Percentiles rank a stretch among this genome's conserved stretches.
phyloP scores from a whole-genome alignment of 1,140 invertebrate genomes.

The Zaprionus davidi region DNA sequence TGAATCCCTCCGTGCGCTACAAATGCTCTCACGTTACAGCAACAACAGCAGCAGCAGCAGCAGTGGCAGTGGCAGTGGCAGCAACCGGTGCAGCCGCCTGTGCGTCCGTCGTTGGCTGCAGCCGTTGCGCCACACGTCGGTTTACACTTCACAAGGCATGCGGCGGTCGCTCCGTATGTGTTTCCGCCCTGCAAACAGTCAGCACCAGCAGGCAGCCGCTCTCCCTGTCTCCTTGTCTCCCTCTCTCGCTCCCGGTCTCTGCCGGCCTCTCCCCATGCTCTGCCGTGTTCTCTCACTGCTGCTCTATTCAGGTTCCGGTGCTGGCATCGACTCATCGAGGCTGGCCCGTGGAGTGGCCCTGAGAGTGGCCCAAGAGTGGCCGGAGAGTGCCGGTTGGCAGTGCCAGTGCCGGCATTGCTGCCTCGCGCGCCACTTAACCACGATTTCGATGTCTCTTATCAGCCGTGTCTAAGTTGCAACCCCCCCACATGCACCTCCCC shows the following conservation, averaged over 20 bases:
- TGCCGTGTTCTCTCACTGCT: neutral
- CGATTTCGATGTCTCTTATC: conserved; percentile 63
- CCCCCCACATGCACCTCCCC: too few relatives aligned
- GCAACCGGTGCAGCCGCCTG: conserved; percentile 10
- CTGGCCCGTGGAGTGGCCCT: conserved; percentile 47
- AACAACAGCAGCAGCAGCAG: conserved; percentile 10
- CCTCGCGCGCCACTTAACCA: conserved; percentile 60
- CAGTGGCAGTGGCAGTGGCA: conserved; percentile 15
- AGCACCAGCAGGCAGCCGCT: neutral
- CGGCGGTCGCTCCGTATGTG: conserved; percentile 16
- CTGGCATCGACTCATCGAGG: conserved; percentile 16
- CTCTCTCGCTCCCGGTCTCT: neutral
- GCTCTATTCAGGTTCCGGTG: conserved; percentile 37
- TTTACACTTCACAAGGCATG: conserved; percentile 65
- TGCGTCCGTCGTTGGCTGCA: conserved; percentile 8
- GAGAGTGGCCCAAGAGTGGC: conserved; percentile 46
- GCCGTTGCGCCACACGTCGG: conserved; percentile 61
- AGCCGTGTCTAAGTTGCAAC: conserved; percentile 29
- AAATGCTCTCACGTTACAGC: conserved; percentile 79
- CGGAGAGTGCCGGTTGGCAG: conserved; percentile 28
- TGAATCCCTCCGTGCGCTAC: conserved; percentile 54
- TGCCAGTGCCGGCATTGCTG: neutral
- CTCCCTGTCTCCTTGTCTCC: too few relatives aligned
- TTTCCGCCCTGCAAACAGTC: conserved; percentile 58
- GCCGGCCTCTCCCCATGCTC: neutral